Evolutionary conservation across 2,113 vertebrate genomes (phyloP).

Genomic region (Amia ocellicauda): DNA sequence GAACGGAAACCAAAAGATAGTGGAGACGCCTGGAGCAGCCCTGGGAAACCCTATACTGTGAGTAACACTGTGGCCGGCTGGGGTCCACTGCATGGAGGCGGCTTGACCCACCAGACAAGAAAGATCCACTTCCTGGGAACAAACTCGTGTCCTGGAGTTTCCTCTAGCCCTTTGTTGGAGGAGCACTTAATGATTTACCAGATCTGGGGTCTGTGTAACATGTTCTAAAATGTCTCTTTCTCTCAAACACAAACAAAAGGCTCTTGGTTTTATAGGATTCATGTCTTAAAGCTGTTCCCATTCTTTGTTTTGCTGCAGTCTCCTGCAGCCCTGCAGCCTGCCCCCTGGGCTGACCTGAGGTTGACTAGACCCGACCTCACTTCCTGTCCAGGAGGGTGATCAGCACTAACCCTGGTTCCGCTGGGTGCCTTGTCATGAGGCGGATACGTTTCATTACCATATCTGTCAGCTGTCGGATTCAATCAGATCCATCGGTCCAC

Average conservation of each 20-base stretch:
- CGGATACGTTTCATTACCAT: too few relatives aligned
- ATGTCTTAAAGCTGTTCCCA: conserved; percentile 18
- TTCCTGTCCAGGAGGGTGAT: conserved; percentile 19
- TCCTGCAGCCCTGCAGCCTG: conserved; percentile 29
- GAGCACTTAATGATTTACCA: background rate
- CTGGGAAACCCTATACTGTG: too few relatives aligned
- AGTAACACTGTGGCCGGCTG: too few relatives aligned
- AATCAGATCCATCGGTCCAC: too few relatives aligned
- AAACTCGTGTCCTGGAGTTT: conserved; percentile 16
- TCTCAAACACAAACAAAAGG: conserved; percentile 1
- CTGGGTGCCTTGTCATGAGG: too few relatives aligned
- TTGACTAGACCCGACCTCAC: too few relatives aligned
- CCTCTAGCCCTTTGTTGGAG: background rate
- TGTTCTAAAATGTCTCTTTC: too few relatives aligned
- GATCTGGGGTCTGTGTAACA: background rate
- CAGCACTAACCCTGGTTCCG: conserved; percentile 26
- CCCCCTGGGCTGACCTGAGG: too few relatives aligned
- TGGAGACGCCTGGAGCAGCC: too few relatives aligned
- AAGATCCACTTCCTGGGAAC: conserved; percentile 4
- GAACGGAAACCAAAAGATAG: too few relatives aligned
- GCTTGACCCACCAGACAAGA: conserved; percentile 14
- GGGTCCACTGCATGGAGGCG: too few relatives aligned
- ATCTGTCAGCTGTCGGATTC: too few relatives aligned
- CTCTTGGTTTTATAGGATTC: background rate
- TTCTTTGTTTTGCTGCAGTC: conserved; percentile 32